These are phyloP conservation scores for Panonychus citri DNA, from an alignment of 1,140 invertebrate species.

Conservation along the genomic window DNA sequence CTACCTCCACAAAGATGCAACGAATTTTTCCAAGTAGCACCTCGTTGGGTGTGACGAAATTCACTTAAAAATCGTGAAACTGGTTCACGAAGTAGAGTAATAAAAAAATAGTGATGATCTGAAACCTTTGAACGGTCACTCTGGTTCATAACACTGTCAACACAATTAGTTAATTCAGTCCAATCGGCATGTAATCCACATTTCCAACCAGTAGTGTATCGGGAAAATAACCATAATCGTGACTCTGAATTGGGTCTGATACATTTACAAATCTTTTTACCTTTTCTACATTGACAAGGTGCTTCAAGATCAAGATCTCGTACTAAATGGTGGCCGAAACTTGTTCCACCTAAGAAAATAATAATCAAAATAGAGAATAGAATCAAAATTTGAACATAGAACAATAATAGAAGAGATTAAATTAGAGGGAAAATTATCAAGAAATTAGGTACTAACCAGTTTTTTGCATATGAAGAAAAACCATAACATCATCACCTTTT, in stretches of 20 bases:
- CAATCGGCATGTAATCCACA: slow-evolving; percentile 96
- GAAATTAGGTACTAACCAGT: slow-evolving; percentile 40
- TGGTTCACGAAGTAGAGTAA: slow-evolving; percentile 78
- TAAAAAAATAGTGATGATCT: slow-evolving; percentile 60
- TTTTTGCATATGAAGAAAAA: slow-evolving; percentile 96
- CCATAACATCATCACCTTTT: slow-evolving; percentile 79
- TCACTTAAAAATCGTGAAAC: slow-evolving; percentile 71
- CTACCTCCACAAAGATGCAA: slow-evolving; percentile 66
- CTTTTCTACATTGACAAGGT: slow-evolving; percentile 61
- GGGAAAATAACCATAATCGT: slow-evolving; percentile 88
- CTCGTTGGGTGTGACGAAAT: slow-evolving; percentile 80
- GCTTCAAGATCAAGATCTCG: slow-evolving; percentile 69
- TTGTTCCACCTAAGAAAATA: slow-evolving; percentile 35
- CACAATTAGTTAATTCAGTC: slow-evolving; percentile 78
- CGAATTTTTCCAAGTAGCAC: slow-evolving; percentile 77
- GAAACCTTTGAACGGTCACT: slow-evolving; percentile 34
- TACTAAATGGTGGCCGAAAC: slow-evolving; percentile 79
- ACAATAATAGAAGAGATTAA: not conserved
- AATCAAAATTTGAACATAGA: not conserved
- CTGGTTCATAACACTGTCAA: slow-evolving; percentile 60
- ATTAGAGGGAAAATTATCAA: not conserved
- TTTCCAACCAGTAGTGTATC: slow-evolving; percentile 95
- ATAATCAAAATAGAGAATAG: not conserved
- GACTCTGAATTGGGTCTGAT: slow-evolving; percentile 45
- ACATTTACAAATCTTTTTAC: slow-evolving; percentile 23